Conservation (phyloP, 2,797 vertebrate species). For the Sebastes baramenuke region DNA sequence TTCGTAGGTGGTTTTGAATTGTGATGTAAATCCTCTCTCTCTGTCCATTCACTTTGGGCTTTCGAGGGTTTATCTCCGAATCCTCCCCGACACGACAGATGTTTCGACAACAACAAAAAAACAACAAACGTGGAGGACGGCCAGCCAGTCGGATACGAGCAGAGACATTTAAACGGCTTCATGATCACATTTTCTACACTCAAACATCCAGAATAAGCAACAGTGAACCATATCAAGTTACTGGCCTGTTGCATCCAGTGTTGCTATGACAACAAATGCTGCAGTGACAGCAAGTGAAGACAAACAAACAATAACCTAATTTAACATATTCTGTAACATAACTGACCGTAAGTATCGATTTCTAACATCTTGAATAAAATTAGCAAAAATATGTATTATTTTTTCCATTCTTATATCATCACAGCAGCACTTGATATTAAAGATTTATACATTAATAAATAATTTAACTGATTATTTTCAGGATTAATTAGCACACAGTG, state of each 20-base stretch:
- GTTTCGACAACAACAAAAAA: background rate
- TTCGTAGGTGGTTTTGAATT: background rate
- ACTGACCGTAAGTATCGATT: rapidly evolving
- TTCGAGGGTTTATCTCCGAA: constrained; percentile 27
- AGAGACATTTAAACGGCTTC: background rate
- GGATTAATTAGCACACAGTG: background rate
- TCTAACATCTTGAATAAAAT: background rate
- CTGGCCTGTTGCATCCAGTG: background rate
- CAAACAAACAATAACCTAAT: background rate
- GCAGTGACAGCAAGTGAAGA: background rate
- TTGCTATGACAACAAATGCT: constrained; percentile 5
- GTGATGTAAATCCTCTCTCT: background rate
- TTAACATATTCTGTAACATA: background rate
- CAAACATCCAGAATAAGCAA: background rate
- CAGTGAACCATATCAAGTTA: background rate
- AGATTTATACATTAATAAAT: background rate
- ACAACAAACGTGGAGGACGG: background rate
- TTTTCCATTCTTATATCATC: background rate
- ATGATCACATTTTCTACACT: background rate
- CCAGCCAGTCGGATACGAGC: background rate
- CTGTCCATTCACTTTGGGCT: background rate
- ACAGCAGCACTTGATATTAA: background rate
- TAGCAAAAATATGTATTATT: no score
- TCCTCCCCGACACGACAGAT: background rate
- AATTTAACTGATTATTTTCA: background rate